A percentile compares a stretch with the other conserved stretches of the same genome.
Evolutionary conservation across 2,888 invertebrate species (phyloP).

Genomic region (Galeruca laticollis): DNA sequence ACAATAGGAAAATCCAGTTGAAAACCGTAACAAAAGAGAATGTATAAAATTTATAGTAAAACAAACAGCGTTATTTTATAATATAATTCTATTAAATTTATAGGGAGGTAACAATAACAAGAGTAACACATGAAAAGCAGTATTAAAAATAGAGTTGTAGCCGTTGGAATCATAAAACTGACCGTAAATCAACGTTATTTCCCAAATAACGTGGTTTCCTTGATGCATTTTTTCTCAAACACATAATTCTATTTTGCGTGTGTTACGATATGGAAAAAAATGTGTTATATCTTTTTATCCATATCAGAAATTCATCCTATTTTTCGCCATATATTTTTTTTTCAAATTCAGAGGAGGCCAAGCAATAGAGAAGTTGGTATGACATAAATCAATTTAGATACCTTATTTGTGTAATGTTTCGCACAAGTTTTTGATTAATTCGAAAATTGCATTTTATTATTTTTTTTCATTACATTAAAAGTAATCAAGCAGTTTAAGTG

Average conservation of each 20-base stretch:
- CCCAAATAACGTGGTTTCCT: conserved; percentile 53
- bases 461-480: too few species aligned
- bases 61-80: conserved; percentile 13
- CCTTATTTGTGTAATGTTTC: too few species aligned
- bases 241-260: conserved; percentile 44
- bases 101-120: conserved; percentile 40
- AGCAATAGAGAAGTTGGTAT: too few species aligned
- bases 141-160: conserved; percentile 56
- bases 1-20: neutral
- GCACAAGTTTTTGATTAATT: too few species aligned
- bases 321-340: conserved; percentile 6
- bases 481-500: too few species aligned
- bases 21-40: conserved; percentile 11
- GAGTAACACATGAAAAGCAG: conserved; percentile 46
- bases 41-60: conserved; percentile 15
- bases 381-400: too few species aligned
- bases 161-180: conserved; percentile 58
- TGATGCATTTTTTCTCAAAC: conserved; percentile 50
- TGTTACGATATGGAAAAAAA: conserved; percentile 18
- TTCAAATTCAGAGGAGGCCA: too few species aligned
- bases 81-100: conserved; percentile 43
- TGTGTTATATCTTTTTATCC: conserved; percentile 19
- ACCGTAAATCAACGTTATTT: conserved; percentile 58
- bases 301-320: conserved; percentile 15
- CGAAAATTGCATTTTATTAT: too few species aligned